Conservation (phyloP, 2,888 invertebrate species). For the Hermodice carunculata region DNA sequence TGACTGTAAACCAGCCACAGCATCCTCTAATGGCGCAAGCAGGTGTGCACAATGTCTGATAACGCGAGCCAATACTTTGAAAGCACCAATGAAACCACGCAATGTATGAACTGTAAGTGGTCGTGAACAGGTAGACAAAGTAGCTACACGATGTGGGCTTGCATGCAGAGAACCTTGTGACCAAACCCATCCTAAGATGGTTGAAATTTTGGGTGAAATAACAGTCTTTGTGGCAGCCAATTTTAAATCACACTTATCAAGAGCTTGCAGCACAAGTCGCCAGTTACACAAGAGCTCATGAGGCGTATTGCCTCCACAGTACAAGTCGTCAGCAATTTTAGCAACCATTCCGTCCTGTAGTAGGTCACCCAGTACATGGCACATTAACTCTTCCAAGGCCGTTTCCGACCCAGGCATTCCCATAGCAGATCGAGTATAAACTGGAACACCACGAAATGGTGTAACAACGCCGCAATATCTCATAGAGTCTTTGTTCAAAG, state of each 20-base stretch:
- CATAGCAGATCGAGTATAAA: slow-evolving; percentile 34
- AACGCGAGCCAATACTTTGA: too few relatives aligned
- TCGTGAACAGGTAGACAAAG: too few relatives aligned
- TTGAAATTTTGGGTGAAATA: not conserved
- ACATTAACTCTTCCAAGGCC: slow-evolving; percentile 34
- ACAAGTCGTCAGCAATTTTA: slow-evolving; percentile 31
- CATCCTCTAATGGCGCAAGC: too few relatives aligned
- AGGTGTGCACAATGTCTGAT: too few relatives aligned
- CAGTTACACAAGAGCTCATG: slow-evolving; percentile 26
- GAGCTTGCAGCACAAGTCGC: slow-evolving; percentile 28
- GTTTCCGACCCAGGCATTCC: slow-evolving; percentile 38
- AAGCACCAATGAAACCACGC: too few relatives aligned
- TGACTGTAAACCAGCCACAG: too few relatives aligned
- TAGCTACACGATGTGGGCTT: too few relatives aligned
- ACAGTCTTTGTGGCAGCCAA: not conserved
- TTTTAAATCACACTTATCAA: slow-evolving; percentile 8
- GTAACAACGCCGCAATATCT: too few relatives aligned
- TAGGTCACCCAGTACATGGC: slow-evolving; percentile 33
- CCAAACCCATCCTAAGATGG: slow-evolving; percentile 17
- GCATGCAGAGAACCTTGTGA: too few relatives aligned
- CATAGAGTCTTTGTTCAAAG: too few relatives aligned
- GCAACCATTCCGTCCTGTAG: slow-evolving; percentile 27
- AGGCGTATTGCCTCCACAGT: slow-evolving; percentile 9
- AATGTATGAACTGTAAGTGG: too few relatives aligned
- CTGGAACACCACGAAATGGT: too few relatives aligned